Evolutionary conservation across 64 coral and sea anemone genomes (phyloP), one percentile per base, ranked within the genome.

Genomic region (Stylophora pistillata): DNA sequence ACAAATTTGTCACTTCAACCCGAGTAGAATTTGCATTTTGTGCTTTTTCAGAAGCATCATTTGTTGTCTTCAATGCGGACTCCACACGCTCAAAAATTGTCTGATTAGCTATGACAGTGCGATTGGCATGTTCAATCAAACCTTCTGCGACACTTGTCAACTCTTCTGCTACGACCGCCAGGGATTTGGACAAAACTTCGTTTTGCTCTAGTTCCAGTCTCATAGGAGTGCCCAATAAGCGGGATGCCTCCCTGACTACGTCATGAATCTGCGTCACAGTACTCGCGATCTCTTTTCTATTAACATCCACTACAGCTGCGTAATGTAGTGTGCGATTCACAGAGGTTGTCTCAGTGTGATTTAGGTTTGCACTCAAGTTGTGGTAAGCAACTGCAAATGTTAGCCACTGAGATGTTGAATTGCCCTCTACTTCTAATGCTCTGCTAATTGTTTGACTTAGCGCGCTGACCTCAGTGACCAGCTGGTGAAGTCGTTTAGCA

Each of bases 101-200:
- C 73, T 47, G 30, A 32, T 92, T 92, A 12, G 73, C 66, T 1
- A 21, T 7, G 31, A 95, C 52, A 60, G 94, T 95, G 7, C 74
- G 58, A 78, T 95, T 95, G 68, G 78, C 77, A 47, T 92, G 84
- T 55, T 69, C 25, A 10, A 65, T 52, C 18, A 87, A 85, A 53
- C 69, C 65, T 33, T 58, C 20, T 13, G 60, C 78, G 16, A 95
- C 21, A 62, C 85, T 74, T 57, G 17, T n/a, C 15, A 94, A 28
- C 9, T 84, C 31, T n/a, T 37, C 31, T 25, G 80, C 80, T 66
- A 69, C 29, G 53, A 31, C 33, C 62, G 80, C 31, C 31, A 84
- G 59, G 33, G 62, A 69, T 20, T 1, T 53, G 29, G 80, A 53
- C 17, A 62, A 25, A 3, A 34, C 61, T 84, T 84, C 65, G 29